These are phyloP conservation scores for Temnothorax rugatulus DNA, from an alignment of 2,888 invertebrate species.

Conservation along the genomic window DNA sequence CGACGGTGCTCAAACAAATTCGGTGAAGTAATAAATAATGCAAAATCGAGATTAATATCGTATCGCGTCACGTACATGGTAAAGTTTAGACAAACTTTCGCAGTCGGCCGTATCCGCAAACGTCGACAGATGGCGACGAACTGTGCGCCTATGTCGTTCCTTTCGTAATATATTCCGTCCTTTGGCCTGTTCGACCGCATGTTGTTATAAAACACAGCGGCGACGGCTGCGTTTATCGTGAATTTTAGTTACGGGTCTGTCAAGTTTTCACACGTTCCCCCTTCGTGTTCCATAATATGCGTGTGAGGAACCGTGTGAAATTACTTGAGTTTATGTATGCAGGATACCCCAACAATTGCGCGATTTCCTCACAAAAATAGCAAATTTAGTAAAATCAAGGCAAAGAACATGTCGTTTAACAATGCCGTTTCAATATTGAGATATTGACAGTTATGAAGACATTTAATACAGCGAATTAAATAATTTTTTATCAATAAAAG, in stretches of 20 bases:
- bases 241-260: conserved; percentile 67
- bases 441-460: background rate
- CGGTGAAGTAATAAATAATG: conserved; percentile 33
- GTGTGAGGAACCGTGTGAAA: conserved; percentile 1
- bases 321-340: conserved; percentile 24
- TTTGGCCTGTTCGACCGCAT: conserved; percentile 79
- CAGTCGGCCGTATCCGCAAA: conserved; percentile 42
- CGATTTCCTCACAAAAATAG: background rate
- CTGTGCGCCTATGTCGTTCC: conserved; percentile 60
- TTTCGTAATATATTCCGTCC: conserved; percentile 73
- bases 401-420: conserved; percentile 18
- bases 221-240: conserved; percentile 79
- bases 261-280: conserved; percentile 47
- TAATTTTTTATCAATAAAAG: background rate
- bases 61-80: conserved; percentile 4
- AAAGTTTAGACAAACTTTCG: conserved; percentile 61
- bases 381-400: background rate
- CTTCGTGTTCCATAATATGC: background rate
- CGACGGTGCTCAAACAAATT: background rate
- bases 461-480: background rate
- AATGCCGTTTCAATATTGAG: background rate
- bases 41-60: conserved; percentile 45
- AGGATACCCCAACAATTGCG: background rate
- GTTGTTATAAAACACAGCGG: conserved; percentile 78
- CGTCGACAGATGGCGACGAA: conserved; percentile 71